A percentile compares a stretch with the other conserved stretches of the same genome.
Conservation (phyloP, 1,140 invertebrate genomes). For the Hypsibius dujardini region DNA sequence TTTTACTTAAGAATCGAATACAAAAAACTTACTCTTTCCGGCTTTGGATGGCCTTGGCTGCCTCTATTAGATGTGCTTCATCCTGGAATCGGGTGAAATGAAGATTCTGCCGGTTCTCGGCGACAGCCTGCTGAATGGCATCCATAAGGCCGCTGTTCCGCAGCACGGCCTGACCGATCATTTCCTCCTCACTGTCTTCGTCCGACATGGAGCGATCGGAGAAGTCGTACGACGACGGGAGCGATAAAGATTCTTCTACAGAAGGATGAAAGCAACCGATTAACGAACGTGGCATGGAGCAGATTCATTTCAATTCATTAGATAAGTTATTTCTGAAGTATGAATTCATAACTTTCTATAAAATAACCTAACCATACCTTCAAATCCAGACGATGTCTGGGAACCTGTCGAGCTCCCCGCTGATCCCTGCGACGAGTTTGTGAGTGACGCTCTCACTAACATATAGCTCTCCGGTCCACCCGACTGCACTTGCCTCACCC, state of each 20-base stretch:
- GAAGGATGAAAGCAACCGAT: no score
- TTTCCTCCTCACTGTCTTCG: background rate
- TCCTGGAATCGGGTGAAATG: background rate
- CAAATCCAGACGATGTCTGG: background rate
- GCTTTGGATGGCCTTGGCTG: background rate
- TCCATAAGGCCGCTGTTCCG: background rate
- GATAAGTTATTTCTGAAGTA: no score
- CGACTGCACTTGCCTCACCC: no score
- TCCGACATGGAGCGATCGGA: slow-evolving; percentile 5
- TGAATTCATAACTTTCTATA: no score
- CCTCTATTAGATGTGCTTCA: background rate
- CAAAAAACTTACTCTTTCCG: slow-evolving; percentile 1
- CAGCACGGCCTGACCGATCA: background rate
- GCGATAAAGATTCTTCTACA: no score
- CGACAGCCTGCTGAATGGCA: background rate
- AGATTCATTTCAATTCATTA: no score
- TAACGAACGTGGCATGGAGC: no score
- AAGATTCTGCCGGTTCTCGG: background rate
- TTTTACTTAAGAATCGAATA: no score
- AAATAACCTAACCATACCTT: background rate
- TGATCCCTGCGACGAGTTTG: no score
- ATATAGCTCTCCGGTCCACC: no score
- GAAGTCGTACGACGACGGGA: background rate
- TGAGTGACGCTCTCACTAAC: no score
- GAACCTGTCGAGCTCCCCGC: background rate